Base-by-base conservation (phyloP, 2,888 invertebrate species). In the Ormyrus pomaceus region DNA sequence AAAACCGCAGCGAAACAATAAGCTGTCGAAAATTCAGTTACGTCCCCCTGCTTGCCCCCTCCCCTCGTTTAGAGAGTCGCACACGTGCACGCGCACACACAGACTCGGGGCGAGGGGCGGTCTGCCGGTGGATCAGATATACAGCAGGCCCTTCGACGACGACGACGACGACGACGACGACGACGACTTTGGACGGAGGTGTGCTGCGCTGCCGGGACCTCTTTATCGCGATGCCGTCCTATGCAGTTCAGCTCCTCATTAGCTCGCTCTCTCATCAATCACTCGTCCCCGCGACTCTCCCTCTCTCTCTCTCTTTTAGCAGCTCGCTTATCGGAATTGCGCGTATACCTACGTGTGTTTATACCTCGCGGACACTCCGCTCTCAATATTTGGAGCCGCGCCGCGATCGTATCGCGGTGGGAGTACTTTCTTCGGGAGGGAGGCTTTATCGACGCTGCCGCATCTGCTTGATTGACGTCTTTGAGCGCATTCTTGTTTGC, bases 241-340 rank as follows among this genome's bases (percentile, higher is more conserved):
- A 77, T 87, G 88, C 87, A 86, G 88, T 88, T 88, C 89, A 87
- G 88, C 89, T 89, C 89, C 89, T 90, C 90, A 90, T 90, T 90
- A 90, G 90, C 88, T 86, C 86, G 89, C 84, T 87, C 84, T 87
- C 87, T 90, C 90, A 90, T 90, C 90, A 90, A 90, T 90, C 90
- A 90, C 90, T 89, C 89, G 88, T 89, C 87, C 87, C 87, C 89
- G 87, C 88, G 83, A 3, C 34, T 34, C 34, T 34, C 34, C 2
- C 34, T 34, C 75, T 72, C 58, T 64, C 66, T 64, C 72, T 53
- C 61, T 46, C 84, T 84, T 83, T 62, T 34, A 34, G 34, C 34
- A 34, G 34, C 34, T 34, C 34, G 34, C 34, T 34, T 34, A 34
- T 34, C 34, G 34, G 34, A 34, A 34, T 34, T 34, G 34, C 34